phyloP scores from a whole-genome alignment of 2,797 vertebrate species.

The Hylomyscus alleni region DNA sequence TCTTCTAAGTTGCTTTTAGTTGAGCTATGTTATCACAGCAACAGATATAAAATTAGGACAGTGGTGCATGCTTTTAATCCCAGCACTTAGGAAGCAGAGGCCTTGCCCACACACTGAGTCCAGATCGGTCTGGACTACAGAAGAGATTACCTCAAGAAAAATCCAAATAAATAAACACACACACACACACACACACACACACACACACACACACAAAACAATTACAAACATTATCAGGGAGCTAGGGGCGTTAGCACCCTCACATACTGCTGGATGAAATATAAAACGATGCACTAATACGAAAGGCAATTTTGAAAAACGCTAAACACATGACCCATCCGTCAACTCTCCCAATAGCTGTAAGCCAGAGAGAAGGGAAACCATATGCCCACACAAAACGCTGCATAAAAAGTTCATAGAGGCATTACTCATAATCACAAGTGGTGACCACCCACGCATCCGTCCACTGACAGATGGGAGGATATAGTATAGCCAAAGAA shows the following conservation, averaged over 20 bases:
- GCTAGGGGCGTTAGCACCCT: not conserved
- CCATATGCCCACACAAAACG: not conserved
- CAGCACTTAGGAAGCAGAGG: not conserved
- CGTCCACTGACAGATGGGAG: not conserved
- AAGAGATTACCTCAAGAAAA: not conserved
- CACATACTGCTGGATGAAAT: rapidly evolving
- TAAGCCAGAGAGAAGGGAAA: not conserved
- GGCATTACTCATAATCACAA: not conserved
- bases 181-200: too few relatives aligned
- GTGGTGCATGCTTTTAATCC: not conserved
- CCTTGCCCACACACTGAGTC: not conserved
- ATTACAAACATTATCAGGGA: not conserved
- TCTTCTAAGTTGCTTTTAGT: not conserved
- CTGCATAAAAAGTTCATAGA: not conserved
- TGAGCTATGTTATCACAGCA: not conserved
- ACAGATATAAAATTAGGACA: not conserved
- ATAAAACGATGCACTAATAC: not conserved
- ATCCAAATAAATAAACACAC: not conserved
- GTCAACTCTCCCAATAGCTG: not conserved
- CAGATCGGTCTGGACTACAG: not conserved
- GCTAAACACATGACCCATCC: not conserved
- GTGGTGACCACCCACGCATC: not conserved
- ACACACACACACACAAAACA: too few relatives aligned
- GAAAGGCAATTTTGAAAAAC: constrained; percentile 21
- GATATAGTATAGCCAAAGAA: not conserved